A percentile compares a stretch with the other conserved stretches of the same genome.
Conservation (phyloP, 2,797 vertebrate species). For the Parauchenoglanis punctatus region DNA sequence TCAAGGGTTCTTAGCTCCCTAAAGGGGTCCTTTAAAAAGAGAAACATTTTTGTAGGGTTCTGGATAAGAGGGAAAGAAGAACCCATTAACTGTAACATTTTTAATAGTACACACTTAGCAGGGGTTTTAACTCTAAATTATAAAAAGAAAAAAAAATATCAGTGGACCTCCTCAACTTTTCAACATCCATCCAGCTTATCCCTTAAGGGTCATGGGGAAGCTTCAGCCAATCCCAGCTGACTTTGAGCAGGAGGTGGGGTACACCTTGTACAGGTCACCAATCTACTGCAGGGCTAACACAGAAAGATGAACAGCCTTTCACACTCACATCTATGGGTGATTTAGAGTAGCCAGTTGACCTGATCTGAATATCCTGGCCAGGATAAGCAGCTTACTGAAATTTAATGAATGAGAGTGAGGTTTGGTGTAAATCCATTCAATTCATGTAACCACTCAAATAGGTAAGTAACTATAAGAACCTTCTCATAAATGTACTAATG, state of each 20-base stretch:
- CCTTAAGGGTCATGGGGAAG: too few species aligned
- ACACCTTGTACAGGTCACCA: too few species aligned
- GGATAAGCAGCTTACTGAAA: not conserved
- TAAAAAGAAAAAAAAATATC: not conserved
- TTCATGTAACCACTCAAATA: not conserved
- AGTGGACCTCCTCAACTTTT: not conserved
- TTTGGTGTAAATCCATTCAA: not conserved
- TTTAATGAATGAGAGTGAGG: not conserved
- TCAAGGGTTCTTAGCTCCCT: not conserved
- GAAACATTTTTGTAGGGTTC: not conserved
- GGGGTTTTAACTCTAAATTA: not conserved
- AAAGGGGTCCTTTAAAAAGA: not conserved
- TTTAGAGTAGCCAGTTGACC: too few species aligned
- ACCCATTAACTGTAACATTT: not conserved
- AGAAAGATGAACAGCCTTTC: too few species aligned
- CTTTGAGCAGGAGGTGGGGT: too few species aligned
- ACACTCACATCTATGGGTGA: too few species aligned
- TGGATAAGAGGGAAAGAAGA: not conserved
- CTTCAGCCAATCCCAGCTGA: too few species aligned
- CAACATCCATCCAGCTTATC: not conserved
- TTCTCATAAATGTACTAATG: not conserved
- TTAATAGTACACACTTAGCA: not conserved
- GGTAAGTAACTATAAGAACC: not conserved
- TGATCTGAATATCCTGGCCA: not conserved
- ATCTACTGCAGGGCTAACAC: too few species aligned